phyloP scores from a whole-genome alignment of 2,888 invertebrate genomes.

The Cyrtodaria siliqua region DNA sequence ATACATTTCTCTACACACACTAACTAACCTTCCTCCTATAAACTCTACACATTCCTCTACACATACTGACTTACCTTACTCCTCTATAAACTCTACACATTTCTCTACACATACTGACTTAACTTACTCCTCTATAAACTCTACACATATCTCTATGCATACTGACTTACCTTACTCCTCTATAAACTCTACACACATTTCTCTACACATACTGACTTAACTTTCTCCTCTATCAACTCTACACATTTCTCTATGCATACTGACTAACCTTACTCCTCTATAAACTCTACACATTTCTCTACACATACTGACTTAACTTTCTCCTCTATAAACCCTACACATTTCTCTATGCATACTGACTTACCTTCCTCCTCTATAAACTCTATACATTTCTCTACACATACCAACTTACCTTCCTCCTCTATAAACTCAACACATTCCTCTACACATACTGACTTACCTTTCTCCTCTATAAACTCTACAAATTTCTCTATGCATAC shows the following conservation, averaged over 20 bases:
- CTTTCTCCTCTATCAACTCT: too few relatives aligned
- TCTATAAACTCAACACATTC: conserved; percentile 98
- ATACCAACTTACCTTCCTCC: conserved; percentile 88
- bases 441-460: conserved; percentile 91
- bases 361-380: conserved; percentile 94
- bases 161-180: too few relatives aligned
- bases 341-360: neutral
- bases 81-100: conserved; percentile 96
- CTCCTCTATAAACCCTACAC: too few relatives aligned
- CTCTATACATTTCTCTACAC: conserved; percentile 95
- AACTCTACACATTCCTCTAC: too few relatives aligned
- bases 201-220: too few relatives aligned
- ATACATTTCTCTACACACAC: too few relatives aligned
- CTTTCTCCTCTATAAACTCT: conserved; percentile 94
- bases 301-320: conserved; percentile 87
- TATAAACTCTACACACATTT: too few relatives aligned
- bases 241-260: too few relatives aligned
- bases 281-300: conserved; percentile 97
- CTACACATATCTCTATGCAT: conserved; percentile 97
- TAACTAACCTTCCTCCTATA: too few relatives aligned
- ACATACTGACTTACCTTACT: conserved; percentile 90
- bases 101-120: conserved; percentile 95
- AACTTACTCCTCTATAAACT: conserved; percentile 95
- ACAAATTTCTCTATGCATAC: conserved; percentile 97
- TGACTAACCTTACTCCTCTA: conserved; percentile 92